These are phyloP conservation scores for Empis stercorea DNA, from an alignment of 2,888 invertebrate species.

Conservation along the genomic window DNA sequence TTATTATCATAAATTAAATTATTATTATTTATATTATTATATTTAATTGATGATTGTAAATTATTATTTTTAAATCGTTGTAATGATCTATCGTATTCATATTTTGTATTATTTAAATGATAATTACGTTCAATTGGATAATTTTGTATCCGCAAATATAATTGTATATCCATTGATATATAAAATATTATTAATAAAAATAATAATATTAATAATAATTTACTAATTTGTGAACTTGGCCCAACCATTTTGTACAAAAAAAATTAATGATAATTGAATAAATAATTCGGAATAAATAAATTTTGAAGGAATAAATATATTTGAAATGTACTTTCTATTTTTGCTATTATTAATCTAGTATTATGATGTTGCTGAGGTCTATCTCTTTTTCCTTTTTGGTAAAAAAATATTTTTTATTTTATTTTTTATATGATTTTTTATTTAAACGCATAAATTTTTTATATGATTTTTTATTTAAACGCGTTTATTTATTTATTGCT, in stretches of 20 bases:
- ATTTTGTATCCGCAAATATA: constrained; percentile 57
- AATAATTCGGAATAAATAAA: too few relatives aligned
- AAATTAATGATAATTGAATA: neutral
- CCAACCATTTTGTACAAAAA: constrained; percentile 46
- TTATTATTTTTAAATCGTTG: too few relatives aligned
- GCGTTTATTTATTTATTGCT: neutral
- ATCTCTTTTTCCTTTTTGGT: too few relatives aligned
- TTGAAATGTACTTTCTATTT: too few relatives aligned
- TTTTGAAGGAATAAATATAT: too few relatives aligned
- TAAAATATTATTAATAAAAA: constrained; percentile 48
- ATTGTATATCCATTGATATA: constrained; percentile 56
- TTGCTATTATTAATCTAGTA: too few relatives aligned
- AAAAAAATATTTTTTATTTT: too few relatives aligned
- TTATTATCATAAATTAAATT: neutral
- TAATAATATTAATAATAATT: constrained; percentile 47
- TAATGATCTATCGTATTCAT: neutral
- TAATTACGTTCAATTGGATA: constrained; percentile 46
- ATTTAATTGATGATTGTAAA: neutral
- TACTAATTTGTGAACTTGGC: constrained; percentile 60
- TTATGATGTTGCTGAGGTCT: too few relatives aligned
- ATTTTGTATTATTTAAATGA: constrained; percentile 21
- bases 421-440: too few relatives aligned
- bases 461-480: too few relatives aligned
- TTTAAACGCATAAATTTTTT: too few relatives aligned
- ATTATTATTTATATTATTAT: neutral